Conservation (phyloP, 2,888 invertebrate genomes). For the Aspidapion aeneum region DNA sequence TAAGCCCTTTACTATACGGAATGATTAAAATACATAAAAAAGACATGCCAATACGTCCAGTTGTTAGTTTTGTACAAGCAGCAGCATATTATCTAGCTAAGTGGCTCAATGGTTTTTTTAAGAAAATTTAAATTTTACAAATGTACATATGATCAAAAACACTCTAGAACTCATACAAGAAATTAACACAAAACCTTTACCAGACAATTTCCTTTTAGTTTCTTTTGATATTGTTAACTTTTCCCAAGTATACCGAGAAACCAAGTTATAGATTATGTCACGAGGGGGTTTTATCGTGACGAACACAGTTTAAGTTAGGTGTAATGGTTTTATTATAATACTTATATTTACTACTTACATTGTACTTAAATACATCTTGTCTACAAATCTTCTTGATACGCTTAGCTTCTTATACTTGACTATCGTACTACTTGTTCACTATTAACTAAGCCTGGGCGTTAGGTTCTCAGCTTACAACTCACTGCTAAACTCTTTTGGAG, state of each 20-base stretch:
- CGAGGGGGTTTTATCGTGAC: no score
- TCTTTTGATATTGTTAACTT: constrained; percentile 3
- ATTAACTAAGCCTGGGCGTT: no score
- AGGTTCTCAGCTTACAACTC: no score
- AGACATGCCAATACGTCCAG: constrained; percentile 10
- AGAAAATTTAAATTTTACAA: background rate
- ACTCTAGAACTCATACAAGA: background rate
- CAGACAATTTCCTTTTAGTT: background rate
- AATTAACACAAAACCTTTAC: background rate
- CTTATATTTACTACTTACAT: no score
- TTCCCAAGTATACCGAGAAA: constrained; percentile 2
- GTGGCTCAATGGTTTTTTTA: constrained; percentile 7
- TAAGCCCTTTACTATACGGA: constrained; percentile 5
- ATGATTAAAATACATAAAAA: constrained; percentile 14
- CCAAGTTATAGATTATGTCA: background rate
- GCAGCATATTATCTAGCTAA: constrained; percentile 6
- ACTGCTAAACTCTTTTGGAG: no score
- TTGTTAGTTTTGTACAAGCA: constrained; percentile 10
- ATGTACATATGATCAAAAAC: constrained; percentile 2
- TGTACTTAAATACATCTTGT: no score
- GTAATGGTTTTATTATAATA: no score
- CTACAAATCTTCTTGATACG: no score
- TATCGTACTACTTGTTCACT: no score
- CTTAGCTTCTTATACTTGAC: no score
- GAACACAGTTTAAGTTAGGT: no score